phyloP scores from a whole-genome alignment of 2,797 vertebrate species.

The Schizopygopsis pylzovi region DNA sequence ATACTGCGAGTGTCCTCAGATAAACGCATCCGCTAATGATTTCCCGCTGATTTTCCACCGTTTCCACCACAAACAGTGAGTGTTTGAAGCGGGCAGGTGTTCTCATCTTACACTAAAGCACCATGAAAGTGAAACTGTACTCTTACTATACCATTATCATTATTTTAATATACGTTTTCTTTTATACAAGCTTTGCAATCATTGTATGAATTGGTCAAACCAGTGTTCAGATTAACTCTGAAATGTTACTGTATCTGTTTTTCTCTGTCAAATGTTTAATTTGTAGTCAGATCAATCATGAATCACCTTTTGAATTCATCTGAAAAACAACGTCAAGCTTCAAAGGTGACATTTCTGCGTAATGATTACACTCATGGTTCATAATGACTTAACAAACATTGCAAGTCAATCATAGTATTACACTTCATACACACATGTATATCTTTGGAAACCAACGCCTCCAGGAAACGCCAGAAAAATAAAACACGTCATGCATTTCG shows the following conservation, averaged over 20 bases:
- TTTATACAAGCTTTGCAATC: too few species aligned
- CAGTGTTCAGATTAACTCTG: neutral
- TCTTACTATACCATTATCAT: neutral
- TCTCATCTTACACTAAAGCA: neutral
- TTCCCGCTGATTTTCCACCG: neutral
- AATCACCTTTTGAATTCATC: neutral
- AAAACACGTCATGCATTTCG: neutral
- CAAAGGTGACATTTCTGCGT: neutral
- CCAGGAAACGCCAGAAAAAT: neutral
- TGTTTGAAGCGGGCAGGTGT: neutral
- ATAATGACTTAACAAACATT: neutral
- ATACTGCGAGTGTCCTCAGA: neutral
- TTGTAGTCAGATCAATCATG: neutral
- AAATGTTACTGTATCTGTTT: neutral
- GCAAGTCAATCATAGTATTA: neutral
- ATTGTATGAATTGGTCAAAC: neutral
- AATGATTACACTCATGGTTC: neutral
- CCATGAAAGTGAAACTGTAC: neutral
- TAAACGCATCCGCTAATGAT: neutral
- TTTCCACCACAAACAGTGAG: neutral
- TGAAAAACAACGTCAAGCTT: neutral
- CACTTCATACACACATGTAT: neutral
- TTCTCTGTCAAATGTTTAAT: constrained; percentile 21
- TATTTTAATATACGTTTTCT: neutral
- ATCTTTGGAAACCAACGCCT: neutral